Conservation (phyloP, 2,888 invertebrate species). For the Flabesymbios commensalis region DNA sequence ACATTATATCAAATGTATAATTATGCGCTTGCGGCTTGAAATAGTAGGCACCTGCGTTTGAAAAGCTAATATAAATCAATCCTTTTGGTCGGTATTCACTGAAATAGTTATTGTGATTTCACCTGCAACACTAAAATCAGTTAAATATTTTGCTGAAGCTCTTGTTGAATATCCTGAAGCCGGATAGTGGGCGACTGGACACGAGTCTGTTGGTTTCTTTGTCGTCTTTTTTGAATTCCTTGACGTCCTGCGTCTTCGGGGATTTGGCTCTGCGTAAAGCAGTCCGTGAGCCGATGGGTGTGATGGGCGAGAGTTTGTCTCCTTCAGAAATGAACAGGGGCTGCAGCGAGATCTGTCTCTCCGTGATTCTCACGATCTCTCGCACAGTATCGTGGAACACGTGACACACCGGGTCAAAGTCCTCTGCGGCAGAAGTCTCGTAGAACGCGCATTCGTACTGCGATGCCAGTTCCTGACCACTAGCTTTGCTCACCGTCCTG, state of each 20-base stretch:
- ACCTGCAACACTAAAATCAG: too few species aligned
- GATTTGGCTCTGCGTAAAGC: conserved; percentile 7
- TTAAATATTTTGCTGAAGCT: conserved; percentile 30
- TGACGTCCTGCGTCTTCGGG: conserved; percentile 1
- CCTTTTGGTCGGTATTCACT: too few species aligned
- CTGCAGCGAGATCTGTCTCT: conserved; percentile 47
- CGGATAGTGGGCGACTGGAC: not conserved
- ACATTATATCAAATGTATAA: too few species aligned
- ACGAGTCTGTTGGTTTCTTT: conserved; percentile 4
- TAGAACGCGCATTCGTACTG: conserved; percentile 57
- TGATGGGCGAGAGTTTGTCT: not conserved
- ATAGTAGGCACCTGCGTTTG: too few species aligned
- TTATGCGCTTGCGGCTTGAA: too few species aligned
- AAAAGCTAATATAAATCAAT: too few species aligned
- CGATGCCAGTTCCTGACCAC: conserved; percentile 49
- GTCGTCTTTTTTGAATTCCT: conserved; percentile 1
- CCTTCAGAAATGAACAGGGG: conserved; percentile 55
- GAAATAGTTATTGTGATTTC: too few species aligned
- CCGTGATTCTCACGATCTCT: conserved; percentile 52
- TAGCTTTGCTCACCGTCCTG: conserved; percentile 52
- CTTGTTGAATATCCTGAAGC: conserved; percentile 21
- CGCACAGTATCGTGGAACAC: conserved; percentile 55
- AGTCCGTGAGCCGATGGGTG: not conserved
- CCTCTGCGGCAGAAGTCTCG: conserved; percentile 61
- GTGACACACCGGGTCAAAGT: conserved; percentile 55